Conservation (phyloP, 1,140 invertebrate species). For the Pseudobourletiella spinata region DNA sequence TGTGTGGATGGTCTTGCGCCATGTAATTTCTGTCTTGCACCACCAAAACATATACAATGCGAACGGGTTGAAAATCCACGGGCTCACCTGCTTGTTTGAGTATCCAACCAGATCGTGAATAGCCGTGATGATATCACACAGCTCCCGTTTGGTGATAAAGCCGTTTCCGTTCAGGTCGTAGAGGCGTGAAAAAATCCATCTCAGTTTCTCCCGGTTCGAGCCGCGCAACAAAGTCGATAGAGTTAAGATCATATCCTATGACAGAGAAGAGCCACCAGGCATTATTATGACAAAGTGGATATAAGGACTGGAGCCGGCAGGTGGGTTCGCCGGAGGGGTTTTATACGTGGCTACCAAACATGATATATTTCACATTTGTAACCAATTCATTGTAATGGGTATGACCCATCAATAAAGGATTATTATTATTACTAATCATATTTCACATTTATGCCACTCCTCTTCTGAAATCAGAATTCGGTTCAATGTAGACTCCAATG, state of each 20-base stretch:
- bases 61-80: neutral
- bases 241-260: conserved; percentile 77
- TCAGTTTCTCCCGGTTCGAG: conserved; percentile 80
- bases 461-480: no score
- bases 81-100: conserved; percentile 27
- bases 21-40: no score
- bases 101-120: conserved; percentile 83
- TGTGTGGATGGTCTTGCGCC: neutral
- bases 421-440: no score
- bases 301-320: neutral
- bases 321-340: neutral
- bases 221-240: conserved; percentile 80
- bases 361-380: no score
- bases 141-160: conserved; percentile 78
- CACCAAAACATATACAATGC: neutral
- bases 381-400: no score
- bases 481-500: no score
- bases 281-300: no score
- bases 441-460: no score
- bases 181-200: conserved; percentile 81
- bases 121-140: conserved; percentile 82
- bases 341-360: no score
- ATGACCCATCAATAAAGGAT: no score
- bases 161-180: conserved; percentile 94
- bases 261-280: no score